Evolutionary conservation across 2,888 invertebrate genomes (phyloP), one percentile per base, ranked within the genome.

Genomic region (Meloe dianella): DNA sequence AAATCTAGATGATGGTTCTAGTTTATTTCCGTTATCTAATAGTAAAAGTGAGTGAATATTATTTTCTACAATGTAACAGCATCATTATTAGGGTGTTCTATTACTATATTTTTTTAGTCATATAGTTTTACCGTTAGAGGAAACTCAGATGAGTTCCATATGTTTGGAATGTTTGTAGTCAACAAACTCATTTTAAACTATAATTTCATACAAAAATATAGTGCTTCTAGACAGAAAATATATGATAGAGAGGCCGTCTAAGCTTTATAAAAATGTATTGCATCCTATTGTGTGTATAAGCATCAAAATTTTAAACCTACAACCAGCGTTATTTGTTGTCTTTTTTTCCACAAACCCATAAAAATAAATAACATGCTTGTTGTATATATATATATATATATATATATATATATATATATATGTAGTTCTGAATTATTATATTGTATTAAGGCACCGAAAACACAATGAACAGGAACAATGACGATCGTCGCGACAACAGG

Each of bases 391-490:
- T n/a, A n/a, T n/a, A n/a, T n/a, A n/a, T n/a, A n/a, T n/a, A n/a
- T n/a, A n/a, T n/a, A n/a, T n/a, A n/a, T n/a, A n/a, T n/a, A 38
- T 47, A 17, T 51, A 51, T 20, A 51, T 22, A 47, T 9, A 4
- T 51, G 9, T 51, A 51, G 20, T 51, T 51, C 3, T 54, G 57
- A 64, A 64, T 60, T 64, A 64, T 64, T 57, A 57, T 68, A 70
- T 70, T 65, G 66, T 65, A 72, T 70, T 70, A 67, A 64, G 68
- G 65, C 63, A 68, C 57, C 69, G 71, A 69, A 68, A 72, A 73
- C 69, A 68, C 73, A 75, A 76, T 72, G 72, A 73, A 71, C 66
- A 71, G 74, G 75, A 74, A 74, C 74, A 74, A 75, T 74, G 73
- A 71, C 68, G 70, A 70, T 70, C 71, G 76, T 73, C 75, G 75